Evolutionary conservation across 64 coral and sea anemone genomes (phyloP).

Genomic region (Cladopsammia gracilis): DNA sequence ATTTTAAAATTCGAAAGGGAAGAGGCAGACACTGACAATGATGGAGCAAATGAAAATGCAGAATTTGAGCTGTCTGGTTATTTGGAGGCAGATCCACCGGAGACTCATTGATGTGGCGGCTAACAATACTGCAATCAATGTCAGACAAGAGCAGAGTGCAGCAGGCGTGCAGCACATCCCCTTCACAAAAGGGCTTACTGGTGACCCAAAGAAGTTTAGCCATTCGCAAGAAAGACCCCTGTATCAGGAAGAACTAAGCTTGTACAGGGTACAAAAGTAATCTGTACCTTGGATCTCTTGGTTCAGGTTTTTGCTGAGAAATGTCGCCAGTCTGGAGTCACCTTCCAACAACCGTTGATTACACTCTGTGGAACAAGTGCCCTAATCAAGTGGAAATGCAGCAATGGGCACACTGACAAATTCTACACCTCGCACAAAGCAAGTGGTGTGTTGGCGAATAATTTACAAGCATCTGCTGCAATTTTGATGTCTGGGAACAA

Average conservation of each 20-base stretch:
- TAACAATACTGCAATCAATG: not conserved
- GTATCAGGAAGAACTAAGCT: not conserved
- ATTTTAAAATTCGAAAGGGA: not conserved
- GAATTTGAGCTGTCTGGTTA: not conserved
- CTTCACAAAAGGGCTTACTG: not conserved
- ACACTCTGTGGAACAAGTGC: not conserved
- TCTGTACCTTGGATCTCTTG: not conserved
- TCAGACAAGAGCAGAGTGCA: not conserved
- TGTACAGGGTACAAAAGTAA: not conserved
- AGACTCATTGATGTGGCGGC: not conserved
- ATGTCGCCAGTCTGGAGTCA: not conserved
- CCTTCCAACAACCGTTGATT: not conserved
- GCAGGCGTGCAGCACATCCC: not conserved
- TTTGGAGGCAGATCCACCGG: not conserved
- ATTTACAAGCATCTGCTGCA: slow-evolving; percentile 7
- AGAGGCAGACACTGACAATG: not conserved
- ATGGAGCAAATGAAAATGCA: not conserved
- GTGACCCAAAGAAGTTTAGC: not conserved
- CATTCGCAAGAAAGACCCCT: not conserved
- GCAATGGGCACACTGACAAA: slow-evolving; percentile 3
- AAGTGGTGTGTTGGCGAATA: not conserved
- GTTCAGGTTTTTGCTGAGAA: not conserved
- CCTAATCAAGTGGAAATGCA: not conserved
- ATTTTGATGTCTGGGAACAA: slow-evolving; percentile 22
- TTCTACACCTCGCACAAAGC: not conserved